These are phyloP conservation scores for Saccopteryx bilineata DNA, from an alignment of 2,113 vertebrate species.

Conservation along the genomic window DNA sequence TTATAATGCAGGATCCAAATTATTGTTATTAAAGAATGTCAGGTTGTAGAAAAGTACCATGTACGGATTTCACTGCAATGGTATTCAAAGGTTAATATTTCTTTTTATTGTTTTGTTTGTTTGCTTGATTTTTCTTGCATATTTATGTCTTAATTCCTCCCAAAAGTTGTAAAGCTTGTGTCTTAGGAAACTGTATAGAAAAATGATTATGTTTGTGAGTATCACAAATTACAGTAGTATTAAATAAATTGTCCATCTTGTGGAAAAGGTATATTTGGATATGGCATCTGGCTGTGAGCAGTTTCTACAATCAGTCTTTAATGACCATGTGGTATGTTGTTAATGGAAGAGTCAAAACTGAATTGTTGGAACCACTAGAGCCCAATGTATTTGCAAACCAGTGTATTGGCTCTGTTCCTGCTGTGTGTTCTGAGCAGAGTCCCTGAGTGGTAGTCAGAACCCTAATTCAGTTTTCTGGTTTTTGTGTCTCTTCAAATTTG, in stretches of 20 bases:
- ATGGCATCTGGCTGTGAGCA: background rate
- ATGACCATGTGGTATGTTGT: accelerated
- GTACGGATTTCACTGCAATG: background rate
- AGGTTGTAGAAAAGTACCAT: background rate
- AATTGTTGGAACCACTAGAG: accelerated
- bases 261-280: background rate
- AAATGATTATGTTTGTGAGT: background rate
- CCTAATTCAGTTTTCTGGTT: accelerated
- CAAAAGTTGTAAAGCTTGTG: background rate
- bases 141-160: background rate
- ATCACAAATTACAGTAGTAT: background rate
- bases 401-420: accelerated
- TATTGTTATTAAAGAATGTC: constrained; percentile 51
- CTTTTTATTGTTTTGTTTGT: background rate
- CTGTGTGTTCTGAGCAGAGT: accelerated
- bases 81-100: background rate
- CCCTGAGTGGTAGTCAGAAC: accelerated
- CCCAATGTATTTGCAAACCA: accelerated
- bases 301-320: background rate
- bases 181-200: background rate
- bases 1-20: constrained; percentile 7
- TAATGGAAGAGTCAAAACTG: background rate
- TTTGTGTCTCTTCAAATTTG: background rate
- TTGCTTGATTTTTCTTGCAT: background rate
- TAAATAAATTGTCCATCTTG: background rate